Evolutionary conservation across 1,140 invertebrate species (phyloP), one percentile per base, ranked within the genome.

Genomic region (Nebria ingens): DNA sequence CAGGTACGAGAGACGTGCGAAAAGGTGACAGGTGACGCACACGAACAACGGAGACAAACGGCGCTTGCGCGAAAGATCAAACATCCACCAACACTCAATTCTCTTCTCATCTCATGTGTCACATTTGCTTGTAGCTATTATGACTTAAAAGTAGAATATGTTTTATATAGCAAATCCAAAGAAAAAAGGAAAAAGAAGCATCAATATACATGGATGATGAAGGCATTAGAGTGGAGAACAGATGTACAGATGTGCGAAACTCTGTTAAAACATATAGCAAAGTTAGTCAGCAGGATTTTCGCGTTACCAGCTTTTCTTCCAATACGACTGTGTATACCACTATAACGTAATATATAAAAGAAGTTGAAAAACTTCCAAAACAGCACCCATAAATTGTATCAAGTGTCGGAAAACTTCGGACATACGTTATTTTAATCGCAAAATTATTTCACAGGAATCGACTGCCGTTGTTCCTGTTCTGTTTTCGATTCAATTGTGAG

Each of bases 341-440:
- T 45, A 17, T 45, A 45, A 45, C 40, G 40, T 17, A 45, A 45
- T 45, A 45, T 45, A 45, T 45, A 45, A 45, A 45, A 45, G 40
- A 45, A 45, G 40, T 45, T 45, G 40, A 45, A 45, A 45, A 45
- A 45, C 40, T 45, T 45, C 40, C 40, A 45, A 45, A 45, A 45
- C 40, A 45, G 6, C 17, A 17, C 6, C 40, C 15, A 45, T 45
- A 45, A 45, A 45, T 45, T 45, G 40, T 45, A 11, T 9, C 40
- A 17, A 45, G 17, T 17, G 17, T 4, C 40, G 40, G 40, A 45
- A 45, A 45, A 45, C 40, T 45, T 45, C 40, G 40, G 40, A 45
- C 40, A 45, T 45, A 45, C 40, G 40, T 45, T 45, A 45, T 45
- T 45, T 45, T 45, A 45, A 45, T 45, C 40, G 40, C 40, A 45